phyloP scores from a whole-genome alignment of 2,888 invertebrate species.

The Tanytarsus gracilentus region DNA sequence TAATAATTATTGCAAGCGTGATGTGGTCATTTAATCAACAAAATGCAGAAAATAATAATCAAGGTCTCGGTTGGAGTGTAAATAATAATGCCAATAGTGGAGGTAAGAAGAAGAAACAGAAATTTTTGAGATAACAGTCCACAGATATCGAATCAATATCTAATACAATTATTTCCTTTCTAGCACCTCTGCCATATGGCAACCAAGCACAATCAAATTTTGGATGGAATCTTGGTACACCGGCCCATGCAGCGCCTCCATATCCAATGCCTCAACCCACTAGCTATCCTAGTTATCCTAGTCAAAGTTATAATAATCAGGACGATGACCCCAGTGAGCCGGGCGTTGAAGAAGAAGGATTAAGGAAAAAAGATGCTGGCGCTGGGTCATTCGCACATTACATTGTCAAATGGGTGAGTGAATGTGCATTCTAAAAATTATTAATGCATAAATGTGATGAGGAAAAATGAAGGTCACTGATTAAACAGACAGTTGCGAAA shows the following conservation, averaged over 20 bases:
- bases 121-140: neutral
- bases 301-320: neutral
- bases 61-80: slow-evolving; percentile 1
- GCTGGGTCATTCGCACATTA: slow-evolving; percentile 14
- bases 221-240: slow-evolving; percentile 15
- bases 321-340: neutral
- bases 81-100: neutral
- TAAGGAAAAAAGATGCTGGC: slow-evolving; percentile 4
- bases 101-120: neutral
- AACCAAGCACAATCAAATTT: neutral
- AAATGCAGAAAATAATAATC: neutral
- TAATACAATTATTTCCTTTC: neutral
- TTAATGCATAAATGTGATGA: no score
- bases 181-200: neutral
- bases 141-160: neutral
- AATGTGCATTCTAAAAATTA: neutral
- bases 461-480: neutral
- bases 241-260: slow-evolving; percentile 7
- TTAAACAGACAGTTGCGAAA: neutral
- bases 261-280: slow-evolving; percentile 2
- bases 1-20: no score
- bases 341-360: neutral
- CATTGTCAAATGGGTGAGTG: slow-evolving; percentile 15
- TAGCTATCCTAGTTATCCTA: neutral
- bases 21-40: no score